A percentile compares a stretch with the other conserved stretches of the same genome.
Evolutionary conservation across 2,888 invertebrate genomes (phyloP).

Genomic region (Teleogryllus oceanicus): DNA sequence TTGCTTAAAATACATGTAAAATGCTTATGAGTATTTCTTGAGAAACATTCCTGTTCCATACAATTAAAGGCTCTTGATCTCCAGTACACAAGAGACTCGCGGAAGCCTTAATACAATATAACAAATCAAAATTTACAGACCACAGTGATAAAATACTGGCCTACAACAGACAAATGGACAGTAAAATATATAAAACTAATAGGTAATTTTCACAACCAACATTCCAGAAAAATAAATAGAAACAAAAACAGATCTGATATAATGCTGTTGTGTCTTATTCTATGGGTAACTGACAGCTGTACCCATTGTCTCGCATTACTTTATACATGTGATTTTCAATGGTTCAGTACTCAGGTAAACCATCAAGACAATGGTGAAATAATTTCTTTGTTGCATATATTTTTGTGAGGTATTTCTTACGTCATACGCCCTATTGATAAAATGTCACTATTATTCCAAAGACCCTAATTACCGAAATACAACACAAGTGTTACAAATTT

Average conservation of each 20-base stretch:
- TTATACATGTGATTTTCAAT: not conserved
- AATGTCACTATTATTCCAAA: not conserved
- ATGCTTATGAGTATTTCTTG: conserved; percentile 32
- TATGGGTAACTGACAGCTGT: conserved; percentile 8
- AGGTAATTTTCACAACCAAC: conserved; percentile 39
- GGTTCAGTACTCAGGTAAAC: conserved; percentile 3
- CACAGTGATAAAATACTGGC: conserved; percentile 30
- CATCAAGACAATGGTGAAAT: conserved; percentile 18
- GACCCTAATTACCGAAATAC: not conserved
- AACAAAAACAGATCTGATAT: conserved; percentile 26
- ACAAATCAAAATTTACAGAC: conserved; percentile 31
- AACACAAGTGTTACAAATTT: not conserved
- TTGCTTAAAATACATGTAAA: conserved; percentile 18
- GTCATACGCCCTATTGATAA: not conserved
- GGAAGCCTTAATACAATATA: conserved; percentile 32
- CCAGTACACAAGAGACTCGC: conserved; percentile 34
- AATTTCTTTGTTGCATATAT: not conserved
- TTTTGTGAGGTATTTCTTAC: not conserved
- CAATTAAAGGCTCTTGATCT: conserved; percentile 28
- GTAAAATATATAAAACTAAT: conserved; percentile 38
- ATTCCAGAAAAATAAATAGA: conserved; percentile 34
- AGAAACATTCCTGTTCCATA: conserved; percentile 11
- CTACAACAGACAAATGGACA: conserved; percentile 38
- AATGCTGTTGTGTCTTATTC: conserved; percentile 18
- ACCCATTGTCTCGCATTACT: conserved; percentile 7